Evolutionary conservation across 1,140 invertebrate genomes (phyloP).

Genomic region (Drosophila punjabiensis): DNA sequence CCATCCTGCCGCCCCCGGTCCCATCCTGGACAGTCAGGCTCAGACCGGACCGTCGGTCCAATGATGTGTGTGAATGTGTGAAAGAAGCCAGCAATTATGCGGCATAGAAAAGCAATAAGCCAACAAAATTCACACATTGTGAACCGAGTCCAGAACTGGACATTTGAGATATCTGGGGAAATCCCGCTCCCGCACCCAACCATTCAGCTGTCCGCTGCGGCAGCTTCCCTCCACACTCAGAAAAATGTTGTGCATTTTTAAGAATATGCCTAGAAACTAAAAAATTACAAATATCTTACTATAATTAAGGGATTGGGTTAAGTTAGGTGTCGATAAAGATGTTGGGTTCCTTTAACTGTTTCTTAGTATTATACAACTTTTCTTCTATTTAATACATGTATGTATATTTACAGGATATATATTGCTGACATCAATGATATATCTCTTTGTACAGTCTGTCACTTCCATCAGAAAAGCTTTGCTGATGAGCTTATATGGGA

Average conservation of each 20-base stretch:
- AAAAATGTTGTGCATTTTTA: neutral
- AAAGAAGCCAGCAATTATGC: conserved; percentile 83
- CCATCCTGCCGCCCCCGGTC: conserved; percentile 1
- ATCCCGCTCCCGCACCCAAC: conserved; percentile 15
- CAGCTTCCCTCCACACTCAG: conserved; percentile 11
- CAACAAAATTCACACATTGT: conserved; percentile 83
- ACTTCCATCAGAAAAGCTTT: neutral
- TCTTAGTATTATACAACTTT: neutral
- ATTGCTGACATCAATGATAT: accelerated
- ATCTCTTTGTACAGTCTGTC: neutral
- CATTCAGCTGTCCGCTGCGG: conserved; percentile 27
- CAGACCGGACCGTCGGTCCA: conserved; percentile 24
- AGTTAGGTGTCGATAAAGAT: too few species aligned
- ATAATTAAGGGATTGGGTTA: neutral
- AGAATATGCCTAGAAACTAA: neutral
- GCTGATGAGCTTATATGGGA: neutral
- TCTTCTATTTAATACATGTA: neutral
- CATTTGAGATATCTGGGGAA: conserved; percentile 73
- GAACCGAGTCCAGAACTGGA: conserved; percentile 60
- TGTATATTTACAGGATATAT: neutral
- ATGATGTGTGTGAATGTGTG: conserved; percentile 67
- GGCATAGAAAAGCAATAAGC: conserved; percentile 82
- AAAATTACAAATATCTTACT: neutral
- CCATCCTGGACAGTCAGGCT: neutral
- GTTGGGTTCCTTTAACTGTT: neutral